Evolutionary conservation across 2,888 invertebrate species (phyloP), one percentile per base, ranked within the genome.

Genomic region (Andrena praecox): DNA sequence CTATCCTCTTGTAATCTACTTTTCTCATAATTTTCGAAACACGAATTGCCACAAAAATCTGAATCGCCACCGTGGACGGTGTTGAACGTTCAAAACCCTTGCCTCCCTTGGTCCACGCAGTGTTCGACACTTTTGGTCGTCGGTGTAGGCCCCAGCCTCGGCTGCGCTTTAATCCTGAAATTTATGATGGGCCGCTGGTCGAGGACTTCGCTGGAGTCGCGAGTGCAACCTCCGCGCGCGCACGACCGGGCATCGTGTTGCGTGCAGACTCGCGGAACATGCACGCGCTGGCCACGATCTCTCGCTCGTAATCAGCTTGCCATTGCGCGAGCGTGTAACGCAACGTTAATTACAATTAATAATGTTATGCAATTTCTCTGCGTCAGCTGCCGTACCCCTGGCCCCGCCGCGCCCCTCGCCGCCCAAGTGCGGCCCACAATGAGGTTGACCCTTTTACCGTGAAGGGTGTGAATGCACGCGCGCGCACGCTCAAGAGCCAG

Each of bases 341-440:
- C 80, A 81, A 79, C 77, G 86, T 86, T 90, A 90, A 90, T 90
- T 87, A 85, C 86, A 87, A 88, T 90, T 89, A 89, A 86, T 85
- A 86, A 72, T 70, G 68, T 84, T 89, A 79, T 64, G 82, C 82
- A 87, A 89, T 89, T 85, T 80, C 68, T 69, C 81, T 50, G 33
- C 68, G 77, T 59, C 77, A 54, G 66, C 71, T 69, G 77, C 33
- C 7, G 66, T 59, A 24, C 50, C 48, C 56, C 56, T 35, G 4
- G 24, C 12, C 54, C 54, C 54, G 0, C 54, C 54, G 0, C 54
- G 24, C 2, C 24, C 54, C 54, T 8, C 54, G 54, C 20, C 4
- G 24, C 12, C 24, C 24, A 33, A 60, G 31, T 33, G n/a, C 29
- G 29, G 24, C 33, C 68, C 73, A n/a, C 75, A 66, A 56, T 27